Base-by-base conservation (phyloP, 92 coral and sea anemone genomes). In the Epizoanthus fatuus region DNA sequence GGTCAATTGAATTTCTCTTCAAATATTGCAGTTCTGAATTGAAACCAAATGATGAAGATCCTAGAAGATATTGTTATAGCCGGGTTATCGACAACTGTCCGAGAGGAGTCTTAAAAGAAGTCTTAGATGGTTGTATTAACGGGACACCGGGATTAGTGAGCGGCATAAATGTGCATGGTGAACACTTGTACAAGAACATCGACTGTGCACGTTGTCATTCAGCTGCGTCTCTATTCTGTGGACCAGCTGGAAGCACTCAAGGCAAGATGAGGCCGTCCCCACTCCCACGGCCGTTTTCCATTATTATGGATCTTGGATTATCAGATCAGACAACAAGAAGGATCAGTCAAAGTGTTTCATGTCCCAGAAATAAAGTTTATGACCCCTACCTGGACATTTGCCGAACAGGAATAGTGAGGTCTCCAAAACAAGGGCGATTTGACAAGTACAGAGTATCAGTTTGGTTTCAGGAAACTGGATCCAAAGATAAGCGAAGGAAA, bases 261-360 rank as follows among this genome's bases (percentile, higher is more conserved):
- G 2, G 13, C 13, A 2, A 49, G 2, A 0, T 1, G 35, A 29
- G 35, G 35, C 35, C 35, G 35, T 2, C 0, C 53, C 53, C 53
- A 14, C 44, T 14, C n/a, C 42, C 10, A 17, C 29, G 57, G 42
- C 80, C 64, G 8, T 74, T 74, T 13, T 78, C 83, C 14, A 17
- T 78, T 32, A 35, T 78, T 1, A 22, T 78, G 58, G 70, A 62
- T 62, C 35, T 79, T 17, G 84, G 66, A 0, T 79, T 19, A 19
- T 79, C 84, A n/a, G 72, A 57, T n/a, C 15, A 16, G 35, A 12
- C 11, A 64, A 45, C 69, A 8, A 67, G 68, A 1, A 10, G 9
- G 29, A 44, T 35, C 10, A 35, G 19, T 63, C 62, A 42, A 62
- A 9, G 11, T 42, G 42, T 22, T 39, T 8, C 2, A 53, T 52